These are phyloP conservation scores for Zaprionus vittiger DNA, from an alignment of 1,140 invertebrate species.

Conservation along the genomic window DNA sequence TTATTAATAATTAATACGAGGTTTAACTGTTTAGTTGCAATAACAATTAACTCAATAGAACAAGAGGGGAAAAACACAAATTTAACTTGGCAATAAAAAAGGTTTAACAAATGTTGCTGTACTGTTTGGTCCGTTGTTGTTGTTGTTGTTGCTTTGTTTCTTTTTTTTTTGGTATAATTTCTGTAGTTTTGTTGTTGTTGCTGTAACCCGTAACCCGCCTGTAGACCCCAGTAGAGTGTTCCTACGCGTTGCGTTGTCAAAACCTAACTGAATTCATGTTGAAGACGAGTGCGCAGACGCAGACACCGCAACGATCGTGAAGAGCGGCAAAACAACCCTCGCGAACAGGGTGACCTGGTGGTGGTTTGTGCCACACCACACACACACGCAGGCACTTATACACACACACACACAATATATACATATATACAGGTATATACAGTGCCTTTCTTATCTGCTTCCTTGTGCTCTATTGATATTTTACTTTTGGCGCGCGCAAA, in stretches of 20 bases:
- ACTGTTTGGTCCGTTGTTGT: slow-evolving; percentile 54
- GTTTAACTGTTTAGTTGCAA: slow-evolving; percentile 58
- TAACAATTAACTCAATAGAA: slow-evolving; percentile 66
- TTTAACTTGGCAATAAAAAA: slow-evolving; percentile 38
- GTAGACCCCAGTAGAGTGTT: slow-evolving; percentile 48
- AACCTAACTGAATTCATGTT: slow-evolving; percentile 74
- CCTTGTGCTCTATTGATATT: slow-evolving; percentile 54
- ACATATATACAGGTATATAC: not conserved
- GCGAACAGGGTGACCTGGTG: slow-evolving; percentile 47
- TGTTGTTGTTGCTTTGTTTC: slow-evolving; percentile 22
- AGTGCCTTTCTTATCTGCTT: slow-evolving; percentile 44
- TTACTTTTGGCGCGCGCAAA: slow-evolving; percentile 77
- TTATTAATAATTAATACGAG: slow-evolving; percentile 32
- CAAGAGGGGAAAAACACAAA: slow-evolving; percentile 59
- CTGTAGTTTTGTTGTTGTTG: slow-evolving; percentile 40
- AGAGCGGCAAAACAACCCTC: slow-evolving; percentile 58
- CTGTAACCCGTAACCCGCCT: slow-evolving; percentile 57
- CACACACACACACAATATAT: not conserved
- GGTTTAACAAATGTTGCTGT: slow-evolving; percentile 65
- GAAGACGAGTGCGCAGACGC: slow-evolving; percentile 47
- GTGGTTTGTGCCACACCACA: slow-evolving; percentile 65
- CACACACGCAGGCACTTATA: not conserved
- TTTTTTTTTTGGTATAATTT: slow-evolving; percentile 2
- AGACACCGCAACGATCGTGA: slow-evolving; percentile 32
- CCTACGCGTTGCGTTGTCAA: slow-evolving; percentile 79